These are phyloP conservation scores for Lasioglossum baleicum DNA, from an alignment of 1,140 invertebrate species.

Conservation along the genomic window DNA sequence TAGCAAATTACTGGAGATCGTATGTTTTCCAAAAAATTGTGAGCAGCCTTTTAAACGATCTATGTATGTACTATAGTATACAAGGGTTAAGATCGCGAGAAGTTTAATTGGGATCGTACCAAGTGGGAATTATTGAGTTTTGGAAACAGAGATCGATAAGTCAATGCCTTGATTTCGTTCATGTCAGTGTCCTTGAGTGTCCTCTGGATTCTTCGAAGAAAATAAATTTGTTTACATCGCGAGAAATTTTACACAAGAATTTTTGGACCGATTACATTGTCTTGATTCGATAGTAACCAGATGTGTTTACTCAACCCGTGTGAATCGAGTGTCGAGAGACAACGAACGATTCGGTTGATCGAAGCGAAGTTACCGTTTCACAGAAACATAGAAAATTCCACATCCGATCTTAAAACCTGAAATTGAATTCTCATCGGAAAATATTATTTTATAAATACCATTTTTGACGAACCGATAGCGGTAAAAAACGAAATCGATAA, in stretches of 20 bases:
- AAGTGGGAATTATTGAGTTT: not conserved
- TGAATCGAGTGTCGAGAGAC: not conserved
- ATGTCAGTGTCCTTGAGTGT: not conserved
- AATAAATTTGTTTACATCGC: not conserved
- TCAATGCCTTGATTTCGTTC: conserved; percentile 22
- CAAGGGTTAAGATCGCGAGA: too few species aligned
- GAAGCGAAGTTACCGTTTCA: not conserved
- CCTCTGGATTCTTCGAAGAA: too few species aligned
- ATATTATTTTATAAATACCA: not conserved
- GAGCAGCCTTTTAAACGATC: too few species aligned
- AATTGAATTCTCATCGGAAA: not conserved
- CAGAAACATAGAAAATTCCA: too few species aligned
- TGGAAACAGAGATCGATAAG: not conserved
- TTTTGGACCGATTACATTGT: not conserved
- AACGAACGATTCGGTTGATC: not conserved
- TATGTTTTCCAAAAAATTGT: too few species aligned
- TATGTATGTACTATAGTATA: too few species aligned
- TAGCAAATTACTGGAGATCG: too few species aligned
- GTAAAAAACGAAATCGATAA: too few species aligned
- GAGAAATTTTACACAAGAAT: not conserved
- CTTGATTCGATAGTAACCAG: not conserved
- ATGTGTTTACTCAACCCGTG: too few species aligned
- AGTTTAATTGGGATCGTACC: conserved; percentile 9
- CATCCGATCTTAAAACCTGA: not conserved
- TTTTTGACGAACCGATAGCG: too few species aligned